Evolutionary conservation across 2,888 invertebrate genomes (phyloP).

Genomic region (Auanema sp.): DNA sequence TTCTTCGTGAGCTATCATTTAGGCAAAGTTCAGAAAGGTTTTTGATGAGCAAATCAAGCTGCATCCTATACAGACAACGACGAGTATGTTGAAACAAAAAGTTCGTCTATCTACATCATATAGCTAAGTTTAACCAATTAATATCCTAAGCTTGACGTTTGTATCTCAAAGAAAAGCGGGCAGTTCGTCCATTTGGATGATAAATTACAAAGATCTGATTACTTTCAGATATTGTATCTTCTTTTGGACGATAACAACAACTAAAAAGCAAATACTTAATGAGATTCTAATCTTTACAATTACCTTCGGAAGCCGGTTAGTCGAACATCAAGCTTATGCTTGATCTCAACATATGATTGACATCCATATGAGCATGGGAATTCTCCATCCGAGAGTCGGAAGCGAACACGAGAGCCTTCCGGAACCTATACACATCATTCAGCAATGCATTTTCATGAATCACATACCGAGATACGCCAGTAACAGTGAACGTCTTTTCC

Average conservation of each 20-base stretch:
- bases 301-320: conserved; percentile 63
- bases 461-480: conserved; percentile 59
- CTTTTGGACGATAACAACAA: conserved; percentile 63
- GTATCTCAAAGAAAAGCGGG: conserved; percentile 61
- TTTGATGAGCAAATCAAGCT: too few species aligned
- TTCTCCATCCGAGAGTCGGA: conserved; percentile 62
- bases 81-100: too few species aligned
- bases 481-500: conserved; percentile 60
- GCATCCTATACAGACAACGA: too few species aligned
- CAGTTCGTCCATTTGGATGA: conserved; percentile 62
- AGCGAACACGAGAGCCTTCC: conserved; percentile 58
- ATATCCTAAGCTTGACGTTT: conserved; percentile 47
- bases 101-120: too few species aligned
- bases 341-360: conserved; percentile 63
- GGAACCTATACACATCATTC: conserved; percentile 39
- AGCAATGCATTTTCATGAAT: neutral
- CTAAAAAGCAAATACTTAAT: conserved; percentile 29
- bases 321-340: conserved; percentile 61
- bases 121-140: too few species aligned
- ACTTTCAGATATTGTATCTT: conserved; percentile 61
- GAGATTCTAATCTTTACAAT: neutral
- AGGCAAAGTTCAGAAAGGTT: too few species aligned
- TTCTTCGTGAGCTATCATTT: too few species aligned
- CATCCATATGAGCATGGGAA: conserved; percentile 64
- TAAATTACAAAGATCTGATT: conserved; percentile 63